Evolutionary conservation across 2,888 invertebrate species (phyloP).

Genomic region (Orchesellides sinensis): DNA sequence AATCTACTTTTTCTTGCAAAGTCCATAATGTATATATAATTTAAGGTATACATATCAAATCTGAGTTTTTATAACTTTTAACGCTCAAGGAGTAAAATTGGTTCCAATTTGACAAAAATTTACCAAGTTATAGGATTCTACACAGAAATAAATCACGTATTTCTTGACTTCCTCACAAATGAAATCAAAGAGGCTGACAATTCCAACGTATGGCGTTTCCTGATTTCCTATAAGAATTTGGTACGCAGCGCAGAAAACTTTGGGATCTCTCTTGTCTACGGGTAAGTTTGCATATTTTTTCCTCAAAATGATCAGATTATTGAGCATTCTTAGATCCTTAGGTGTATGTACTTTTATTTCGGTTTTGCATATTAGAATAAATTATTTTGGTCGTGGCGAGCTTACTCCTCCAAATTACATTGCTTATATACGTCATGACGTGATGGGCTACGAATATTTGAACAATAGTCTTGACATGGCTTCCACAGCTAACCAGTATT

Average conservation of each 20-base stretch:
- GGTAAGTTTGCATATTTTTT: too few species aligned
- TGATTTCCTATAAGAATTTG: conserved; percentile 92
- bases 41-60: neutral
- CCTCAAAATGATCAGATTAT: too few species aligned
- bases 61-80: neutral
- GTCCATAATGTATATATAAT: too few species aligned
- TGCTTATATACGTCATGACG: conserved; percentile 88
- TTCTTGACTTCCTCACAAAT: conserved; percentile 88
- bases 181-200: conserved; percentile 93
- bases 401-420: conserved; percentile 85
- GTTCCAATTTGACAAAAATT: conserved; percentile 86
- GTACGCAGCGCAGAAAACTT: conserved; percentile 91
- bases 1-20: too few species aligned
- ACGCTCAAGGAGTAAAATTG: conserved; percentile 77
- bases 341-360: too few species aligned
- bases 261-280: conserved; percentile 89
- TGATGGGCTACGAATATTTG: conserved; percentile 87
- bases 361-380: too few species aligned
- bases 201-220: conserved; percentile 91
- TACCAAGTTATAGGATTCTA: conserved; percentile 90
- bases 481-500: conserved; percentile 84
- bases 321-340: too few species aligned
- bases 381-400: conserved; percentile 79
- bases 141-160: conserved; percentile 87
- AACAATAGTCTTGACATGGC: conserved; percentile 90